A percentile compares a stretch with the other conserved stretches of the same genome.
These are phyloP conservation scores for Lasioglossum calceatum DNA, from an alignment of 2,888 invertebrate species.

Conservation along the genomic window DNA sequence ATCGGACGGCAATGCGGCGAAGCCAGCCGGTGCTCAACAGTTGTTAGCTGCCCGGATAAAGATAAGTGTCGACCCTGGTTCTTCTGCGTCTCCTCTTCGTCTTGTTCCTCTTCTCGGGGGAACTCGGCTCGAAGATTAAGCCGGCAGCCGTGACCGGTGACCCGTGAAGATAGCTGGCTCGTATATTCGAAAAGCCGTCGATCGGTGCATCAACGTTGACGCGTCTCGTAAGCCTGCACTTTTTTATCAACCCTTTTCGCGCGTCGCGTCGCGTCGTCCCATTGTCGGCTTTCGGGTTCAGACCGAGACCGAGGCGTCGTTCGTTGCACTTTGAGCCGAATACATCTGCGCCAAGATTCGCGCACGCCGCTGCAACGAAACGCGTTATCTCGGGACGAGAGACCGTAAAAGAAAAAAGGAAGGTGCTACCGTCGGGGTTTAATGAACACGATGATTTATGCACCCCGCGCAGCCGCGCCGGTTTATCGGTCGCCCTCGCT, in stretches of 20 bases:
- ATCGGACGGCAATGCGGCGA: slow-evolving; percentile 53
- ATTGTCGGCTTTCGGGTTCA: slow-evolving; percentile 73
- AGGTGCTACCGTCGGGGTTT: slow-evolving; percentile 23
- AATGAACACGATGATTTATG: slow-evolving; percentile 16
- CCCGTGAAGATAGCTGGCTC: slow-evolving; percentile 81
- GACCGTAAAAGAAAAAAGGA: slow-evolving; percentile 17
- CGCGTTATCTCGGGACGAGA: slow-evolving; percentile 11
- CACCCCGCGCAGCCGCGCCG: background rate
- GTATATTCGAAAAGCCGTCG: slow-evolving; percentile 76
- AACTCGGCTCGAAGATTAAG: slow-evolving; percentile 80
- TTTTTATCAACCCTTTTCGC: slow-evolving; percentile 79
- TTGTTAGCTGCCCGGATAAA: slow-evolving; percentile 78
- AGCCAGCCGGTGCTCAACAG: slow-evolving; percentile 60
- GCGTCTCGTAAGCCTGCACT: slow-evolving; percentile 42
- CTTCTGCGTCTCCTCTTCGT: slow-evolving; percentile 43
- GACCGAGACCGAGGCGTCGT: slow-evolving; percentile 59
- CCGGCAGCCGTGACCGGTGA: slow-evolving; percentile 78
- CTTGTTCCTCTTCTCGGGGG: slow-evolving; percentile 56
- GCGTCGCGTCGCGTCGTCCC: slow-evolving; percentile 19
- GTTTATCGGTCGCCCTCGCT: slow-evolving; percentile 8
- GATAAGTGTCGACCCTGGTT: slow-evolving; percentile 79
- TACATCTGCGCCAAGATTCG: slow-evolving; percentile 37
- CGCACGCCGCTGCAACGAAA: slow-evolving; percentile 11
- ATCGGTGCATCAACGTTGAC: slow-evolving; percentile 56
- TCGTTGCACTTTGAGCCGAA: slow-evolving; percentile 77